These are phyloP conservation scores for Eumeta japonica DNA, from an alignment of 1,140 invertebrate species.

Conservation along the genomic window DNA sequence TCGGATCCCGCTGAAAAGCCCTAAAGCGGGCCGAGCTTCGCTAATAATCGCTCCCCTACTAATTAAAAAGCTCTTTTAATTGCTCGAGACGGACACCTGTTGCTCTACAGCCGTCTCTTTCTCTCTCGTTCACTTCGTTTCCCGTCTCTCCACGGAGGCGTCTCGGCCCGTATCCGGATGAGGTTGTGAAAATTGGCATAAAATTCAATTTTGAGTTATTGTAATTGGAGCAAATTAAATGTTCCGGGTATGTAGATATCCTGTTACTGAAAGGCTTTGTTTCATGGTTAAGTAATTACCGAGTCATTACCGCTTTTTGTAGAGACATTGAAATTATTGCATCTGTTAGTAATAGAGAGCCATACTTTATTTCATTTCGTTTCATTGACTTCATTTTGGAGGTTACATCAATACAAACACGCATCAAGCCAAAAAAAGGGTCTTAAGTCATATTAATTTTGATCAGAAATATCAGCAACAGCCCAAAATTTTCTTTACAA, in stretches of 20 bases:
- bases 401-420: too few relatives aligned
- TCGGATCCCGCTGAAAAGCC: constrained; percentile 42
- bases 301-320: too few relatives aligned
- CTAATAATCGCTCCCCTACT: constrained; percentile 52
- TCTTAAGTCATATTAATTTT: too few relatives aligned
- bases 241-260: constrained; percentile 18
- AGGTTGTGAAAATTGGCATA: constrained; percentile 40
- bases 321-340: too few relatives aligned
- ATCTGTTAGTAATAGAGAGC: too few relatives aligned
- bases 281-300: too few relatives aligned
- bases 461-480: too few relatives aligned
- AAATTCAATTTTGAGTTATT: constrained; percentile 46
- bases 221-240: constrained; percentile 49
- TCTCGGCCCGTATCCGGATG: constrained; percentile 50
- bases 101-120: constrained; percentile 23
- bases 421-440: too few relatives aligned
- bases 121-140: constrained; percentile 17
- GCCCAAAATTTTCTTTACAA: too few relatives aligned
- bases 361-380: too few relatives aligned
- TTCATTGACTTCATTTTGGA: too few relatives aligned
- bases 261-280: too few relatives aligned
- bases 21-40: constrained; percentile 34
- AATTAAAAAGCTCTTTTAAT: constrained; percentile 54
- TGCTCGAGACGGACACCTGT: constrained; percentile 47
- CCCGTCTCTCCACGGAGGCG: constrained; percentile 26